Conservation (phyloP, 2,888 invertebrate species). For the Eupithecia tripunctaria region DNA sequence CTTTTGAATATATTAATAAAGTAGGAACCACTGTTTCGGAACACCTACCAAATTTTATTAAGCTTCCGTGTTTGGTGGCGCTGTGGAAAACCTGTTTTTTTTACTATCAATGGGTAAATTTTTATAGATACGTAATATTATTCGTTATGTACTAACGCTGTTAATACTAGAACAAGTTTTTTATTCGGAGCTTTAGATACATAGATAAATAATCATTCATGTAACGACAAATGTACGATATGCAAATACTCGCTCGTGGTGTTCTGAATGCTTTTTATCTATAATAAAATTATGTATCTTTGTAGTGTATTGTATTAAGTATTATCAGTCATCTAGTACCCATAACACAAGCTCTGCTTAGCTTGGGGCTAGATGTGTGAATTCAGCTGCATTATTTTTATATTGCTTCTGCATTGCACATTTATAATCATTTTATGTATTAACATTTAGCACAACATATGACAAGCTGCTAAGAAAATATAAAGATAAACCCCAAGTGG, state of each 20-base stretch:
- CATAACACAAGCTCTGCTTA: no score
- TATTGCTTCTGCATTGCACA: neutral
- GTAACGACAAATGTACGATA: no score
- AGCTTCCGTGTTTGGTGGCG: neutral
- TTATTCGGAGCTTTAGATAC: neutral
- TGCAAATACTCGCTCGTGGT: no score
- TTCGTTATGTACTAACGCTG: neutral
- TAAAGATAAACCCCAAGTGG: neutral
- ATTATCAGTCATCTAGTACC: no score
- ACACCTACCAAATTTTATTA: neutral
- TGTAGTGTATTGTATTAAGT: no score
- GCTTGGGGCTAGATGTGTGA: no score
- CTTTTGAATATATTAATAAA: conserved; percentile 25
- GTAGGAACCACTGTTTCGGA: neutral
- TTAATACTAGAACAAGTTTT: no score
- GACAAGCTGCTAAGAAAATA: neutral
- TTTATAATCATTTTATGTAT: no score
- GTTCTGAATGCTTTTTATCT: no score
- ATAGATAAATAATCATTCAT: neutral
- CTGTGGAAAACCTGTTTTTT: neutral
- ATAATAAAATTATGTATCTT: no score
- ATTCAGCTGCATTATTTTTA: no score
- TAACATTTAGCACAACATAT: neutral
- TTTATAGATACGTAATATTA: neutral
- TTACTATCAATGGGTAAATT: neutral